phyloP scores from a whole-genome alignment of 2,888 invertebrate genomes.

The Cheilosia grossa region DNA sequence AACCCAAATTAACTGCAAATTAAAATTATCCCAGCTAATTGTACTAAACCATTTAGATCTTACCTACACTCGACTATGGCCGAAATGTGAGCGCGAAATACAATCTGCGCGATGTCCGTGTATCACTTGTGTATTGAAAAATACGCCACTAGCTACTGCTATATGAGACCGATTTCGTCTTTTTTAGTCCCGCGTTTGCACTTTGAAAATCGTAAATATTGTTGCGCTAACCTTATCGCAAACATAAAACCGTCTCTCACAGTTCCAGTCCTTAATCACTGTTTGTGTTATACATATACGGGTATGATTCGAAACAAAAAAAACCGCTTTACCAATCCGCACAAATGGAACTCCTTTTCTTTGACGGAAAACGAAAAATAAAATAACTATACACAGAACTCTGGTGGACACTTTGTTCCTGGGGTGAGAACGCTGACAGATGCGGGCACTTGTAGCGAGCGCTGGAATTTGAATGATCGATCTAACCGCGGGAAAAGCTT shows the following conservation, averaged over 20 bases:
- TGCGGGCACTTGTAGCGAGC: constrained; percentile 40
- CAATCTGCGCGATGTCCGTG: neutral
- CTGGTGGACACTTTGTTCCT: constrained; percentile 18
- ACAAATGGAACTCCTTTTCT: constrained; percentile 13
- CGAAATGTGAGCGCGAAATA: constrained; percentile 1
- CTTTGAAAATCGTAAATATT: constrained; percentile 56
- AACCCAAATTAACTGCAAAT: constrained; percentile 8
- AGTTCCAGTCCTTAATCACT: constrained; percentile 26
- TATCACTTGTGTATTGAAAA: constrained; percentile 32
- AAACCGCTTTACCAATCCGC: constrained; percentile 20
- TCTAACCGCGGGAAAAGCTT: constrained; percentile 72
- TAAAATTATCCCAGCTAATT: neutral
- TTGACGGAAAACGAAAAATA: neutral
- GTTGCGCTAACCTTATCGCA: constrained; percentile 43
- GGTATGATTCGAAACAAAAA: neutral
- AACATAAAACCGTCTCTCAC: constrained; percentile 63
- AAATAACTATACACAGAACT: constrained; percentile 7
- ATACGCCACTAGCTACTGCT: constrained; percentile 36
- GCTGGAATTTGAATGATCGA: constrained; percentile 44
- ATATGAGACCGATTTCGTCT: constrained; percentile 60
- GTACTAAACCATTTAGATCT: neutral
- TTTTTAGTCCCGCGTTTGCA: constrained; percentile 69
- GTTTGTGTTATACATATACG: constrained; percentile 2
- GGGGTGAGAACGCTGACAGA: constrained; percentile 25
- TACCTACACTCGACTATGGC: constrained; percentile 25